Evolutionary conservation across 2,797 vertebrate genomes (phyloP), one percentile per base, ranked within the genome.

Genomic region (Alosa sapidissima): DNA sequence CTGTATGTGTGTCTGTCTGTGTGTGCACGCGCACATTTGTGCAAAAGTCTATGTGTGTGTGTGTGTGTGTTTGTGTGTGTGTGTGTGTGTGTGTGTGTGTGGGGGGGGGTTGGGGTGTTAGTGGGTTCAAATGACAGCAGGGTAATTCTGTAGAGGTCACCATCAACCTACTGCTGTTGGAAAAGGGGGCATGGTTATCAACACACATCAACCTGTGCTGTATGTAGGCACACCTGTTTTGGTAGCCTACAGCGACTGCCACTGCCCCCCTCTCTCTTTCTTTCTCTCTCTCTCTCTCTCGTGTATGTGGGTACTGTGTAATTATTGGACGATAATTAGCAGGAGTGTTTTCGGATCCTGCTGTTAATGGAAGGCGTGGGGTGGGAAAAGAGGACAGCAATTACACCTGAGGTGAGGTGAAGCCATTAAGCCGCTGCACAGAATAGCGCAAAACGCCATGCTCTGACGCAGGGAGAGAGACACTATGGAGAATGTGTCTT

Each of bases 311-410:
- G 75, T 78, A 33, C 33, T 41, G 78, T 75, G 84, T 86, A 85
- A 86, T 87, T 87, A 87, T 54, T 65, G 84, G 14, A 6, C 58
- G 60, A 85, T 88, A 89, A 90, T 90, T 89, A 86, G 85, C 81
- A 81, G 83, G 82, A 85, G 82, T 87, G 85, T 86, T 87, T 86
- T 84, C 85, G 83, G 52, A 72, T 5, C 82, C 84, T 81, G 82
- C 62, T 84, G 84, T 83, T 90, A 91, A 91, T 91, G 88, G 89
- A 86, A 81, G 85, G 81, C 83, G 83, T 36, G 86, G 81, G 82
- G 87, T 52, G 81, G 45, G 52, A 72, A 51, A 68, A 52, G 62
- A 82, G 82, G 81, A 82, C 83, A 60, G 84, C 82, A 90, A 91
- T 90, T 89, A 89, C 84, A 86, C 82, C 45, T 85, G 84, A 81